Conservation (phyloP, 2,888 invertebrate genomes). For the Gastracanthus pulcherrimus region DNA sequence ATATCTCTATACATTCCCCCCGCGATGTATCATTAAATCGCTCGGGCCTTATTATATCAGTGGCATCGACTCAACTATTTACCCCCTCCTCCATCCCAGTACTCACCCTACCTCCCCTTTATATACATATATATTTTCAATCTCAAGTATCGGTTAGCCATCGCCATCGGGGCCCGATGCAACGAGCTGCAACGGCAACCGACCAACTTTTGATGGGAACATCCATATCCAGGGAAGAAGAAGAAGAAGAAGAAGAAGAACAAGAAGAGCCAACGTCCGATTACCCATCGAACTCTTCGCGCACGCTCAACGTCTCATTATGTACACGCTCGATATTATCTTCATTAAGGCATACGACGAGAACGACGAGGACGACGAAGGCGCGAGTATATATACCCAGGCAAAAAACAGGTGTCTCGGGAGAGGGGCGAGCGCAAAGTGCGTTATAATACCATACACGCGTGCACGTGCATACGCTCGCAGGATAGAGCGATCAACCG, state of each 20-base stretch:
- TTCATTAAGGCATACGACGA: conserved; percentile 41
- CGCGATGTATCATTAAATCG: conserved; percentile 51
- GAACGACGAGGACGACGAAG: background rate
- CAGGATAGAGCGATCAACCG: background rate
- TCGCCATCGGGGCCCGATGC: background rate
- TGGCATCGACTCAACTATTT: conserved; percentile 51
- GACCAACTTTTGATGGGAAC: conserved; percentile 27
- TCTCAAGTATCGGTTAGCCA: conserved; percentile 49
- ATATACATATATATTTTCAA: conserved; percentile 40
- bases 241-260: background rate
- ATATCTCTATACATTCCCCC: conserved; percentile 20
- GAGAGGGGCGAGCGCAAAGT: background rate
- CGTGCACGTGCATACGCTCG: background rate
- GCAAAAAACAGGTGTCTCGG: background rate
- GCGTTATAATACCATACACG: background rate
- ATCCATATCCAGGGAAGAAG: background rate
- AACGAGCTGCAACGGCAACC: background rate
- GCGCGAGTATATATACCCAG: background rate
- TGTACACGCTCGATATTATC: conserved; percentile 56
- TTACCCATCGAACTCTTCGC: conserved; percentile 33
- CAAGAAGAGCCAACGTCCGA: conserved; percentile 35
- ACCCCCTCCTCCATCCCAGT: background rate
- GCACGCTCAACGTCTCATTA: conserved; percentile 59
- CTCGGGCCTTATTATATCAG: conserved; percentile 45
- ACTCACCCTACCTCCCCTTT: too few species aligned